Conservation (phyloP, 1,140 invertebrate genomes). For the Aphelinus certus region DNA sequence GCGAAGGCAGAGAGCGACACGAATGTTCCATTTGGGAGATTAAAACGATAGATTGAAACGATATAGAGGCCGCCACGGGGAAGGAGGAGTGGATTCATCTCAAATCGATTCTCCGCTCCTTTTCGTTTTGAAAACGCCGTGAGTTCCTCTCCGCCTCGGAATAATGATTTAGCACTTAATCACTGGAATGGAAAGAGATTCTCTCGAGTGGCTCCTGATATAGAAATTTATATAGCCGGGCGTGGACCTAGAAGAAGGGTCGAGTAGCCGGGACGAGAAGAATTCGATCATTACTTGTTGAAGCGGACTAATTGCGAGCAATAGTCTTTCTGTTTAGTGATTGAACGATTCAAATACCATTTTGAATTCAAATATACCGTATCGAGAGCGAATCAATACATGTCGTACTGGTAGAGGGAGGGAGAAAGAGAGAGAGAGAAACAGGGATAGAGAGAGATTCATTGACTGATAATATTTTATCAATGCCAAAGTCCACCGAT, state of each 20-base stretch:
- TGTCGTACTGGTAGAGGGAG: too few relatives aligned
- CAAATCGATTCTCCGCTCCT: conserved; percentile 10
- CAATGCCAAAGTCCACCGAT: too few relatives aligned
- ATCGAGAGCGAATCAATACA: too few relatives aligned
- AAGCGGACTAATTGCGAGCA: too few relatives aligned
- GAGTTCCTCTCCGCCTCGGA: conserved; percentile 1
- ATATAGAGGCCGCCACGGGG: background rate
- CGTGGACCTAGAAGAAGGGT: background rate
- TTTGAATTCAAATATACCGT: too few relatives aligned
- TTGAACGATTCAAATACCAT: too few relatives aligned
- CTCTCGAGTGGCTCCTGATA: conserved; percentile 1
- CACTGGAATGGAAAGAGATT: conserved; percentile 30
- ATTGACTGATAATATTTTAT: too few relatives aligned
- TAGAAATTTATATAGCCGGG: conserved; percentile 13
- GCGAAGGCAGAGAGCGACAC: conserved; percentile 27
- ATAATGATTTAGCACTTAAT: conserved; percentile 37
- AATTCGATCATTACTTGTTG: too few relatives aligned
- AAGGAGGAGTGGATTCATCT: conserved; percentile 23
- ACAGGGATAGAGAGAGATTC: too few relatives aligned
- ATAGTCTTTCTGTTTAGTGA: too few relatives aligned
- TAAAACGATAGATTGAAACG: conserved; percentile 33
- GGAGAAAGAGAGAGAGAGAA: too few relatives aligned
- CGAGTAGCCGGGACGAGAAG: background rate
- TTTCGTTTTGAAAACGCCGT: conserved; percentile 17
- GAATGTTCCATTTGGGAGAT: conserved; percentile 37